Conservation (phyloP, 2,888 invertebrate species). For the Vandiemenella viatica region DNA sequence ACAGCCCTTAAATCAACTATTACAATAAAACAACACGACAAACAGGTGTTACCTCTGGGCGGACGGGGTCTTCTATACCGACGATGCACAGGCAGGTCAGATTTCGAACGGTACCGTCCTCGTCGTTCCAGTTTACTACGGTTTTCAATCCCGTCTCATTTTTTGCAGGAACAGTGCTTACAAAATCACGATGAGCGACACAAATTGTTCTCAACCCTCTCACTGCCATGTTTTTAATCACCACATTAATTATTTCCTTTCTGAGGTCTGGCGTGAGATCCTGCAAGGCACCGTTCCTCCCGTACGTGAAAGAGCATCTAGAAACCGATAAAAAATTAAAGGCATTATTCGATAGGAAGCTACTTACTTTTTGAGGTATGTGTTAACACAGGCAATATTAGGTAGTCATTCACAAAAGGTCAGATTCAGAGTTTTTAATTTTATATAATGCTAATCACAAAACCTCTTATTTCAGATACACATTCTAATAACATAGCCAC, state of each 20-base stretch:
- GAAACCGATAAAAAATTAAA: too few relatives aligned
- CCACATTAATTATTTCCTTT: slow-evolving; percentile 18
- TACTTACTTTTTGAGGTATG: too few relatives aligned
- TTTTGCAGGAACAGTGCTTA: slow-evolving; percentile 27
- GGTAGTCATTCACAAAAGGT: too few relatives aligned
- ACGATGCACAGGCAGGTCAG: slow-evolving; percentile 39
- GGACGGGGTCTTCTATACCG: slow-evolving; percentile 44
- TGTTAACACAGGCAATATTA: too few relatives aligned
- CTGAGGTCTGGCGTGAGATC: slow-evolving; percentile 19
- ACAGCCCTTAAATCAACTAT: too few relatives aligned
- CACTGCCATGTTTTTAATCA: slow-evolving; percentile 23
- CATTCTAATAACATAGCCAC: too few relatives aligned
- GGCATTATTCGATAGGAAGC: too few relatives aligned
- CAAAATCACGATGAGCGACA: slow-evolving; percentile 39
- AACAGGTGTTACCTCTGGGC: slow-evolving; percentile 32
- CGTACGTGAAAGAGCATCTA: slow-evolving; percentile 31
- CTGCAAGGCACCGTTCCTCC: slow-evolving; percentile 19
- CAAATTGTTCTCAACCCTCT: slow-evolving; percentile 40
- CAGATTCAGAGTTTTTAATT: too few relatives aligned
- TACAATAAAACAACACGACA: too few relatives aligned
- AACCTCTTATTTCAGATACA: too few relatives aligned
- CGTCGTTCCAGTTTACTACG: slow-evolving; percentile 34
- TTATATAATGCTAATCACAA: too few relatives aligned
- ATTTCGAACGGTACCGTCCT: slow-evolving; percentile 31
- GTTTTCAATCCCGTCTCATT: too few relatives aligned